A percentile compares a stretch with the other conserved stretches of the same genome.
Conservation (phyloP, 2,888 invertebrate genomes). For the Tetanocera ferruginea region DNA sequence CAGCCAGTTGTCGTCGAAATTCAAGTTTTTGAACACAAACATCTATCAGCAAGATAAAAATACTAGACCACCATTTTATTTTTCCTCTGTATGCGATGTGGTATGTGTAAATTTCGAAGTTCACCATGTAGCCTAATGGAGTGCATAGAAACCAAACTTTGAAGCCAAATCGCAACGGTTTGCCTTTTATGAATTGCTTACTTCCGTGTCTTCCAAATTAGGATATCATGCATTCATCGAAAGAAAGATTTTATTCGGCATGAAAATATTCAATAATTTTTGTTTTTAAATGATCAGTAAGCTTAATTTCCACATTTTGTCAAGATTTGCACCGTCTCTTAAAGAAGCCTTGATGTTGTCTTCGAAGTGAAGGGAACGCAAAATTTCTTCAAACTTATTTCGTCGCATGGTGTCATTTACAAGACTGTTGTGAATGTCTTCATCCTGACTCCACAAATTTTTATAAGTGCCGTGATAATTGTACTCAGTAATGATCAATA, state of each 20-base stretch:
- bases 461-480: conserved; percentile 28
- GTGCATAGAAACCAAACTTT: neutral
- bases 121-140: neutral
- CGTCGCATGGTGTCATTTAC: conserved; percentile 16
- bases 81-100: conserved; percentile 29
- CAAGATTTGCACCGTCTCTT: neutral
- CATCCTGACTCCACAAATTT: conserved; percentile 39
- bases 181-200: conserved; percentile 35
- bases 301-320: no score
- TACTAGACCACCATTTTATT: conserved; percentile 33
- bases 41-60: conserved; percentile 17
- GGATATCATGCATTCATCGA: conserved; percentile 34
- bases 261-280: neutral
- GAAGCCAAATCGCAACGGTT: neutral
- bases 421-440: conserved; percentile 23
- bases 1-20: no score
- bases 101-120: neutral
- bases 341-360: conserved; percentile 16
- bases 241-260: conserved; percentile 29
- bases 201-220: conserved; percentile 30
- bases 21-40: neutral
- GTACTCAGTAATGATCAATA: conserved; percentile 14
- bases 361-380: conserved; percentile 17
- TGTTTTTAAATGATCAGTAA: no score
- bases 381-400: conserved; percentile 30